Base-by-base conservation (phyloP, 2,113 vertebrate species). In the Anarhynchus alexandrinus region DNA sequence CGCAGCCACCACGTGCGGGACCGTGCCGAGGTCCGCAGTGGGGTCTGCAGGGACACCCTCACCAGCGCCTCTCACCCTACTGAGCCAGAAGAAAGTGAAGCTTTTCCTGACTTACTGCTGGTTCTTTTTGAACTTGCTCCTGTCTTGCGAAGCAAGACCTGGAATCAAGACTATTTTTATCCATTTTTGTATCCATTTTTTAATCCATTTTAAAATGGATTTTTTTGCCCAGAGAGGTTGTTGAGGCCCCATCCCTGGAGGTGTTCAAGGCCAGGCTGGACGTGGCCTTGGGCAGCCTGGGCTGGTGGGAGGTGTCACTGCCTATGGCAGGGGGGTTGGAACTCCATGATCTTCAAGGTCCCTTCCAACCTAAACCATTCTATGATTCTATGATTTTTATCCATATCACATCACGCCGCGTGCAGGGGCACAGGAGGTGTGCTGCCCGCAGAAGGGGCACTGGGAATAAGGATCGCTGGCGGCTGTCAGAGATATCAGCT, bases 341-440 rank as follows among this genome's bases (percentile, higher is more conserved):
- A n/a, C n/a, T n/a, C n/a, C n/a, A n/a, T n/a, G n/a, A n/a, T n/a
- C n/a, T n/a, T n/a, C n/a, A n/a, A n/a, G n/a, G n/a, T n/a, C n/a
- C n/a, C n/a, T n/a, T n/a, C n/a, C n/a, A n/a, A n/a, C n/a, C n/a
- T n/a, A n/a, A n/a, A n/a, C n/a, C n/a, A n/a, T n/a, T n/a, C n/a
- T n/a, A n/a, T n/a, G n/a, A n/a, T n/a, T n/a, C n/a, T n/a, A n/a
- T n/a, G n/a, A n/a, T n/a, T n/a, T 42, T 42, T 42, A 42, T 42
- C 40, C 40, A 42, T 65, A 8, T 8, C 32, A 7, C 2, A 25
- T 6, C 27, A 2, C 5, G 30, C 58, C 57, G 57, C 64, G 34
- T 3, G 10, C 42, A 51, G 66, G 32, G 34, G 30, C 40, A 45
- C 0, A 0, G 47, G 5, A 38, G 61, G 34, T 5, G 57, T 18